phyloP scores from a whole-genome alignment of 2,113 vertebrate species.

The Aphelocoma coerulescens region DNA sequence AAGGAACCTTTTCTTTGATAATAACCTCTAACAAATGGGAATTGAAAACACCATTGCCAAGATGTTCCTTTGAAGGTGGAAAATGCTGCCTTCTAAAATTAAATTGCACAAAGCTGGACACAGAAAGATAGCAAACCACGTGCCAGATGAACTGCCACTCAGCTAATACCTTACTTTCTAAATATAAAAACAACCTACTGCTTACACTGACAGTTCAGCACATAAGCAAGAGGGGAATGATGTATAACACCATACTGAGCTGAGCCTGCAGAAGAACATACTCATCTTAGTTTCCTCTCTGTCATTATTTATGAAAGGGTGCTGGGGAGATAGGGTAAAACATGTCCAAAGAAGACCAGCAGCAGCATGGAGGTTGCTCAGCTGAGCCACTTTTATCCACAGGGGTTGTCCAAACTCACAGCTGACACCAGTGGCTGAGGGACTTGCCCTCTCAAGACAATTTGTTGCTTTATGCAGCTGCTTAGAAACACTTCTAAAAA shows the following conservation, averaged over 20 bases:
- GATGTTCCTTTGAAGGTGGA: conserved; percentile 8
- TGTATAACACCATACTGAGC: background rate
- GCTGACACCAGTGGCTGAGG: background rate
- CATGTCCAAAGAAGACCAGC: background rate
- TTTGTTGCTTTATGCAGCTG: background rate
- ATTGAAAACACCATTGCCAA: background rate
- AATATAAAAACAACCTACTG: conserved; percentile 27
- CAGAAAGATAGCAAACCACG: background rate
- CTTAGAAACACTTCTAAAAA: background rate
- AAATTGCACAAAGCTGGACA: conserved; percentile 10
- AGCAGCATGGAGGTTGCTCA: background rate
- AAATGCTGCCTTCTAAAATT: conserved; percentile 21
- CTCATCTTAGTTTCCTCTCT: background rate
- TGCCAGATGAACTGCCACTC: background rate
- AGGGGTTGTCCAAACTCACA: background rate
- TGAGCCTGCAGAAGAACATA: background rate
- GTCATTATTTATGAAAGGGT: background rate
- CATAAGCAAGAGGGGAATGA: background rate
- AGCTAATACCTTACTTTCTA: conserved; percentile 25
- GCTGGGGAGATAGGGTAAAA: background rate
- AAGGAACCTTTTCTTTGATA: background rate
- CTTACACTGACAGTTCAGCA: background rate
- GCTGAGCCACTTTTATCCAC: background rate
- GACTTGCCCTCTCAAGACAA: background rate
- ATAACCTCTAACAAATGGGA: background rate